phyloP scores from a whole-genome alignment of 1,140 invertebrate species.

The Orchesella cincta region DNA sequence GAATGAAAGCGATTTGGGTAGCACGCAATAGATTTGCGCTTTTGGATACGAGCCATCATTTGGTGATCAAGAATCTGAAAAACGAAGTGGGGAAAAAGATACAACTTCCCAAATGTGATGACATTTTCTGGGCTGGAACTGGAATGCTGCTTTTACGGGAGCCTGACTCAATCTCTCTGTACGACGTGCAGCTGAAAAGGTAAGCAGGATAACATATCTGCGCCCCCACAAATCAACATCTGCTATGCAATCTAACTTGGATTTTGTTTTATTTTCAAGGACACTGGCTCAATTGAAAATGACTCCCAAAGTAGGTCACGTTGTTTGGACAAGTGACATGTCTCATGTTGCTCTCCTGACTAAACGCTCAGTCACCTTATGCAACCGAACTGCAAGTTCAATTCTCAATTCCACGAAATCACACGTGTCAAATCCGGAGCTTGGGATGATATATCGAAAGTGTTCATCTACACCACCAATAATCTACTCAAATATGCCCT shows the following conservation, averaged over 20 bases:
- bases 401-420: conserved; percentile 11
- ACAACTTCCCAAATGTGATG: conserved; percentile 84
- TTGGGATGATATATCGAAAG: conserved; percentile 57
- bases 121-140: conserved; percentile 98
- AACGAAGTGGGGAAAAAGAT: conserved; percentile 92
- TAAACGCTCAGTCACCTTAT: conserved; percentile 79
- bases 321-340: conserved; percentile 96
- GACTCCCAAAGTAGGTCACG: conserved; percentile 69
- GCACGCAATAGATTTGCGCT: conserved; percentile 76
- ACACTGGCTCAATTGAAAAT: too few species aligned
- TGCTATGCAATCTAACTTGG: too few species aligned
- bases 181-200: conserved; percentile 94
- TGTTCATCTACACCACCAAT: conserved; percentile 98
- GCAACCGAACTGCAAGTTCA: conserved; percentile 55
- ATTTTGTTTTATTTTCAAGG: too few species aligned
- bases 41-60: conserved; percentile 64
- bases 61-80: conserved; percentile 47
- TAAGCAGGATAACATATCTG: not conserved
- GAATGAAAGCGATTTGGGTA: conserved; percentile 57
- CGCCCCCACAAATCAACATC: too few species aligned
- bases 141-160: conserved; percentile 91
- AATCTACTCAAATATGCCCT: conserved; percentile 99
- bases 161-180: conserved; percentile 81
- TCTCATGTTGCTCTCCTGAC: conserved; percentile 85
- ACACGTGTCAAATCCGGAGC: not conserved